These are phyloP conservation scores for Parus major DNA, from an alignment of 2,113 vertebrate species.

Conservation along the genomic window DNA sequence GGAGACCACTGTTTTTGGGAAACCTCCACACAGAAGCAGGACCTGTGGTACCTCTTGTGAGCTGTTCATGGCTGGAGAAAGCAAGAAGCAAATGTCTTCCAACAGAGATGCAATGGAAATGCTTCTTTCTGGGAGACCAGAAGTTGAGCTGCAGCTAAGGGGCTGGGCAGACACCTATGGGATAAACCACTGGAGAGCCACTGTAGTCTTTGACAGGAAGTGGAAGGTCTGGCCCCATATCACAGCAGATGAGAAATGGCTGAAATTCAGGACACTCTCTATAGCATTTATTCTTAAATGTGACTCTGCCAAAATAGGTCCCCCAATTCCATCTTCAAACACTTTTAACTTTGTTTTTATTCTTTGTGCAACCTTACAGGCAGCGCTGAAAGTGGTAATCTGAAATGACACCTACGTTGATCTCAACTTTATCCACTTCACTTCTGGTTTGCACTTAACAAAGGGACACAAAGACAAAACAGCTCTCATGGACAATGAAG, in stretches of 20 bases:
- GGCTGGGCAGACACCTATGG: background rate
- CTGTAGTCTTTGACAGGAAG: background rate
- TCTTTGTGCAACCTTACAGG: background rate
- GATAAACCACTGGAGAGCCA: background rate
- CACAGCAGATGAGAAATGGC: background rate
- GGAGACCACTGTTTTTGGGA: background rate
- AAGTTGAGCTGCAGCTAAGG: background rate
- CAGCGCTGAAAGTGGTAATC: background rate
- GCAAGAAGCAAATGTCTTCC: background rate
- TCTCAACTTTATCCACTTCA: background rate
- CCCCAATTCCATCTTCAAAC: background rate
- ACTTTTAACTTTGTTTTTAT: background rate
- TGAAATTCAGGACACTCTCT: background rate
- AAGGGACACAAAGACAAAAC: background rate
- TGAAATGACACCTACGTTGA: background rate
- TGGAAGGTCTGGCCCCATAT: background rate
- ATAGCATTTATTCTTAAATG: background rate
- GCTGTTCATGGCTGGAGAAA: rapidly evolving
- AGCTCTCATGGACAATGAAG: background rate
- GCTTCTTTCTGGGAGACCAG: background rate
- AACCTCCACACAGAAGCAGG: background rate
- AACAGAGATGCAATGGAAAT: background rate
- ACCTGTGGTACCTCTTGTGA: background rate
- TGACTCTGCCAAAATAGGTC: background rate
- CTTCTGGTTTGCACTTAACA: background rate